phyloP scores from a whole-genome alignment of 2,888 invertebrate genomes.

The Cremastobaeus sp. region DNA sequence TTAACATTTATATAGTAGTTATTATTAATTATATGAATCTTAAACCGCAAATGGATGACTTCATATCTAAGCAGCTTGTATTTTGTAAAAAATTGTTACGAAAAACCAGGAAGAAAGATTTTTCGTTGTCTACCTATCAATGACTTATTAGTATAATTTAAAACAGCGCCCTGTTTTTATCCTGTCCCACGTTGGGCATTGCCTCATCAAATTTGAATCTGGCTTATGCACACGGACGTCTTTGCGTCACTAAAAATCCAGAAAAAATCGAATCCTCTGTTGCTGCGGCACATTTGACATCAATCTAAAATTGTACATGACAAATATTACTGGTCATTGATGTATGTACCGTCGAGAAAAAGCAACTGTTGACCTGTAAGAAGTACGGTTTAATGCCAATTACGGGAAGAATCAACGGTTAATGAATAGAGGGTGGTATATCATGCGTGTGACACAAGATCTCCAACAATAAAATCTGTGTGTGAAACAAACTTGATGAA shows the following conservation, averaged over 20 bases:
- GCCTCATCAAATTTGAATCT: slow-evolving; percentile 22
- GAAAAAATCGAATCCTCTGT: slow-evolving; percentile 41
- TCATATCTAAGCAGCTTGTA: slow-evolving; percentile 1
- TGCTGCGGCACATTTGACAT: slow-evolving; percentile 39
- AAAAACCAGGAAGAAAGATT: slow-evolving; percentile 28
- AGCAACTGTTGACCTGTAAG: slow-evolving; percentile 73
- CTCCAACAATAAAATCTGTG: not conserved
- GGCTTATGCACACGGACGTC: slow-evolving; percentile 6
- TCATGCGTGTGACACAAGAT: too few species aligned
- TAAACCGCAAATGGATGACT: slow-evolving; percentile 27
- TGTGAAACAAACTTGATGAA: slow-evolving; percentile 1
- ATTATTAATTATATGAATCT: slow-evolving; percentile 6
- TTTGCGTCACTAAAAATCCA: slow-evolving; percentile 34
- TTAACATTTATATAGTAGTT: slow-evolving; percentile 23
- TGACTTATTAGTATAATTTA: slow-evolving; percentile 28
- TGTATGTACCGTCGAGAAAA: slow-evolving; percentile 42
- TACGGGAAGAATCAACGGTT: slow-evolving; percentile 59
- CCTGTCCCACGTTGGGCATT: slow-evolving; percentile 50
- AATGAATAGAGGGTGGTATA: not conserved
- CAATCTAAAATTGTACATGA: slow-evolving; percentile 52
- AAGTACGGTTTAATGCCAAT: slow-evolving; percentile 75
- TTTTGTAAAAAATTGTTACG: slow-evolving; percentile 29
- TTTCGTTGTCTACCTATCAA: not conserved
- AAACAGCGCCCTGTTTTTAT: slow-evolving; percentile 19
- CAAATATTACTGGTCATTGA: slow-evolving; percentile 45